Base-by-base conservation (phyloP, 2,113 vertebrate species). In the Oreochromis tanganicae region DNA sequence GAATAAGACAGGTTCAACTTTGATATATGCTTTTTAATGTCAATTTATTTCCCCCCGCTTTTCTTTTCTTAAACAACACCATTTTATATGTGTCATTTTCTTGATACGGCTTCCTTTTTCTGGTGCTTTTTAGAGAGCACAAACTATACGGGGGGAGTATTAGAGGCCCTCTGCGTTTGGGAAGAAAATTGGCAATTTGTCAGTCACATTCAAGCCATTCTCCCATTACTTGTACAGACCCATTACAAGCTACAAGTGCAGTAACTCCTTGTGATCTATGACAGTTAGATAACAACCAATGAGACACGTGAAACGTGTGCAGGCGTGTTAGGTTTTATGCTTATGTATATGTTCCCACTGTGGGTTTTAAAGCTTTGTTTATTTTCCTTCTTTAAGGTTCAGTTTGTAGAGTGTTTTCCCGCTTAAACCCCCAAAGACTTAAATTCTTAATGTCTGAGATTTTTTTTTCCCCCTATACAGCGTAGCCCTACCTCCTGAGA, bases 101-200 rank as follows among this genome's bases (percentile, higher is more conserved):
- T 52, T 83, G 57, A 81, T 88, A 82, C 50, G 11, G 88, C 55
- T 80, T 86, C 73, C 41, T 84, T 84, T 80, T 57, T 87, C 17
- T 84, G 32, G 8, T 56, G 16, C 43, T 73, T 88, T 84, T 87
- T 83, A 88, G 52, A 88, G 61, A 86, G 83, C 80, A 84, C 54
- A 88, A 79, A 87, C 50, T 82, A 81, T 87, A 87, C 68, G 17
- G 54, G 85, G 66, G 61, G 75, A 86, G 80, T 86, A 83, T 91
- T 91, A 87, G 48, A 85, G 57, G 80, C 9, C 82, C 46, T 88
- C 8, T 86, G 87, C 48, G 87, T 87, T 87, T 90, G 71, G 27
- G 12, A 32, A 87, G 61, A 91, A 93, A 95, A 95, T 80, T 91
- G 91, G 38, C 91, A 83, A 92, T 95, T 91, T 90, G 87, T 92